These are phyloP conservation scores for Pagrus major DNA, from an alignment of 2,113 vertebrate genomes.

Conservation along the genomic window DNA sequence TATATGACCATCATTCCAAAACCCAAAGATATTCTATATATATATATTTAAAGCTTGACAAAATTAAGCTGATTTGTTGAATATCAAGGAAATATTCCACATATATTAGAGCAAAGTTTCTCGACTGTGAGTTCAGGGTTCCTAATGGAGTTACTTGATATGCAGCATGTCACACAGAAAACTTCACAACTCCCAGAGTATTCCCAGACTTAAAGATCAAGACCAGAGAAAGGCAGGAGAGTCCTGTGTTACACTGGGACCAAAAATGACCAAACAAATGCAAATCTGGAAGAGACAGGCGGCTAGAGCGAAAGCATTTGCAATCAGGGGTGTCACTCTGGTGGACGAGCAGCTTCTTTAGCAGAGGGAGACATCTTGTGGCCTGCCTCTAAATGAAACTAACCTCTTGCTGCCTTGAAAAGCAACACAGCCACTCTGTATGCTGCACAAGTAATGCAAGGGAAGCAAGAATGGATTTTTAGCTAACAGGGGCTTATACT, in stretches of 20 bases:
- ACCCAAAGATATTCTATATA: not conserved
- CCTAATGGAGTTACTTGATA: not conserved
- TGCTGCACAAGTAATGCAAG: conserved; percentile 50
- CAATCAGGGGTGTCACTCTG: conserved; percentile 41
- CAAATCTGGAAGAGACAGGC: not conserved
- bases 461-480: conserved; percentile 62
- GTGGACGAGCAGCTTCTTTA: conserved; percentile 65
- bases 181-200: not conserved
- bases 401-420: conserved; percentile 41
- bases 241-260: not conserved
- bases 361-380: conserved; percentile 85
- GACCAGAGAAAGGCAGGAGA: not conserved
- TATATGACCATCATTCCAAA: not conserved
- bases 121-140: not conserved
- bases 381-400: conserved; percentile 66
- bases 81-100: not conserved
- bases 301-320: conserved; percentile 9
- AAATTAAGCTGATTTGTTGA: not conserved
- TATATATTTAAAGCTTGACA: conserved; percentile 2
- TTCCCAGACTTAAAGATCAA: conserved; percentile 5
- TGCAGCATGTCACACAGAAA: conserved; percentile 26
- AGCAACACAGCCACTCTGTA: conserved; percentile 49
- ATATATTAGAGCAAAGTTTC: conserved; percentile 2
- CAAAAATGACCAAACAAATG: conserved; percentile 26
- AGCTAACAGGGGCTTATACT: conserved; percentile 43